A percentile compares a stretch with the other conserved stretches of the same genome.
phyloP scores from a whole-genome alignment of 1,140 invertebrate genomes.

The Eumaeus atala region DNA sequence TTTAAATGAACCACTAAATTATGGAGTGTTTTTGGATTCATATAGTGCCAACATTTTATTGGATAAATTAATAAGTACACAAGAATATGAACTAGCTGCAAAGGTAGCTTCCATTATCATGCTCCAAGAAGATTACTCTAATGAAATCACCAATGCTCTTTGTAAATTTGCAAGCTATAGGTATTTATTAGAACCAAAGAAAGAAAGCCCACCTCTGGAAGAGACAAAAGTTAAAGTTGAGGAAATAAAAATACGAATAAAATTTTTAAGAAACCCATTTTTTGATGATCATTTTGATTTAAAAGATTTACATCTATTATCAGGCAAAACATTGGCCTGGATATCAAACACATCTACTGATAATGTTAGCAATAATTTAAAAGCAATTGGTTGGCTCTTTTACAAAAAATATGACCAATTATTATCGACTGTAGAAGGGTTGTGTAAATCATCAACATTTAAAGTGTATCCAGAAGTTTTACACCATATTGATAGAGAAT shows the following conservation, averaged over 20 bases:
- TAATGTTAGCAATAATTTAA: slow-evolving; percentile 77
- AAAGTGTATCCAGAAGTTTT: slow-evolving; percentile 48
- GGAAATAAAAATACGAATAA: slow-evolving; percentile 85
- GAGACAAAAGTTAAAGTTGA: slow-evolving; percentile 72
- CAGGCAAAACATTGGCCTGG: slow-evolving; percentile 86
- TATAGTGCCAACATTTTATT: slow-evolving; percentile 88
- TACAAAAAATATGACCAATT: slow-evolving; percentile 81
- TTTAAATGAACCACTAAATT: slow-evolving; percentile 87
- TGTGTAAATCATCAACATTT: slow-evolving; percentile 35
- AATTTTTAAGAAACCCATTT: slow-evolving; percentile 85
- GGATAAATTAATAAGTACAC: slow-evolving; percentile 82
- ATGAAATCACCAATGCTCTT: slow-evolving; percentile 82
- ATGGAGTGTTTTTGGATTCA: slow-evolving; percentile 91
- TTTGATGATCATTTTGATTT: slow-evolving; percentile 93
- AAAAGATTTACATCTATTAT: slow-evolving; percentile 77
- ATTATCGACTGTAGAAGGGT: slow-evolving; percentile 47
- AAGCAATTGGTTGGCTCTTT: slow-evolving; percentile 80
- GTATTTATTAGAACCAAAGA: slow-evolving; percentile 78
- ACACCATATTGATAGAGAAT: slow-evolving; percentile 40
- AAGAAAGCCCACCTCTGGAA: slow-evolving; percentile 54
- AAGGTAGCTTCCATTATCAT: slow-evolving; percentile 86
- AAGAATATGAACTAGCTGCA: slow-evolving; percentile 83
- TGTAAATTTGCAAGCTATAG: slow-evolving; percentile 84
- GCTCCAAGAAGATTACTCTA: slow-evolving; percentile 90
- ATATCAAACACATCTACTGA: slow-evolving; percentile 74